These are phyloP conservation scores for Clavelina lepadiformis DNA, from an alignment of 23 tunicate genomes.

Conservation along the genomic window DNA sequence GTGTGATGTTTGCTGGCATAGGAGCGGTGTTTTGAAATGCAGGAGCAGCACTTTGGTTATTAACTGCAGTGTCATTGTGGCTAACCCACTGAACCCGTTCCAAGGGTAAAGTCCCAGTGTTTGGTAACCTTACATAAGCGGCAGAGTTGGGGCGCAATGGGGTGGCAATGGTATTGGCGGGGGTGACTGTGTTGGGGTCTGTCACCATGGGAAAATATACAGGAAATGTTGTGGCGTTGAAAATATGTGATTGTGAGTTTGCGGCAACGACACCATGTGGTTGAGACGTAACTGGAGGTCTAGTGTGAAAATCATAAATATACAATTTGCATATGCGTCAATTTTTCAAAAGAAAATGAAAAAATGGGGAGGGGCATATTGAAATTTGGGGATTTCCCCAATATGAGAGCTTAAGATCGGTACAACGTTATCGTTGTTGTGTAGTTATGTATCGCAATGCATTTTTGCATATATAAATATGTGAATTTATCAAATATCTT, in stretches of 20 bases:
- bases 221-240: constrained; percentile 50
- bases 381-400: too few species aligned
- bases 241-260: constrained; percentile 34
- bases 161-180: constrained; percentile 6
- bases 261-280: constrained; percentile 26
- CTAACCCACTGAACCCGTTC: constrained; percentile 52
- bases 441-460: too few species aligned
- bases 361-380: too few species aligned
- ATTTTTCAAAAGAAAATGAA: too few species aligned
- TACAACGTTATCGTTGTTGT: too few species aligned
- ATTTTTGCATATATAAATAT: too few species aligned
- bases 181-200: not conserved
- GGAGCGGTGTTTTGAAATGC: not conserved
- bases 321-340: too few species aligned
- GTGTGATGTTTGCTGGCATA: not conserved
- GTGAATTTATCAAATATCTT: too few species aligned
- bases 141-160: constrained; percentile 22
- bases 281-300: constrained; percentile 11
- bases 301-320: too few species aligned
- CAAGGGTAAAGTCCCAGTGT: constrained; percentile 44
- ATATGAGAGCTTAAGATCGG: too few species aligned
- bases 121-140: constrained; percentile 28
- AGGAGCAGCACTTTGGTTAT: not conserved
- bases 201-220: constrained; percentile 47
- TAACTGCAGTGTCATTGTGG: constrained; percentile 1